A percentile compares a stretch with the other conserved stretches of the same genome.
These are phyloP conservation scores for Benthochromis sp. DNA, from an alignment of 2,113 vertebrate species.

Conservation along the genomic window DNA sequence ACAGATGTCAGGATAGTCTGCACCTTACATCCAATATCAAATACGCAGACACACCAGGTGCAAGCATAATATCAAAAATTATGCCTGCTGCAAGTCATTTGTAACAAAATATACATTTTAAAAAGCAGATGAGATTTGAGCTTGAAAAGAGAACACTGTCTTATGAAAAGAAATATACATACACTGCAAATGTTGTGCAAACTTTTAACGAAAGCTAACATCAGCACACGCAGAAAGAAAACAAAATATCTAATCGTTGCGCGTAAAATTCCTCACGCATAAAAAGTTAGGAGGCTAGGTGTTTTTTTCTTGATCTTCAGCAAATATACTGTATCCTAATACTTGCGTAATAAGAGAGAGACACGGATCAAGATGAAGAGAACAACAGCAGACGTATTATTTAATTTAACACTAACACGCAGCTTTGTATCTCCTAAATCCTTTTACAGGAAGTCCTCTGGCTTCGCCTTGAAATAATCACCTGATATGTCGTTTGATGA, in stretches of 20 bases:
- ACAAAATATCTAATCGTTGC: background rate
- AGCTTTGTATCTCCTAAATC: background rate
- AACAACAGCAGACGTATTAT: background rate
- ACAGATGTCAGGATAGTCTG: background rate
- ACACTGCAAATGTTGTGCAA: background rate
- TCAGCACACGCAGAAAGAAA: background rate
- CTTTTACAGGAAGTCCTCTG: background rate
- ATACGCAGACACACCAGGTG: background rate
- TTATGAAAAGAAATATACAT: background rate
- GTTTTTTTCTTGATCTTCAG: background rate
- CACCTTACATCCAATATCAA: background rate
- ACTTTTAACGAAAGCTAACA: background rate
- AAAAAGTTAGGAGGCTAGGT: background rate
- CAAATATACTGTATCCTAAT: background rate
- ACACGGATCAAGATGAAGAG: background rate
- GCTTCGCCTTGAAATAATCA: background rate
- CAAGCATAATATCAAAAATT: background rate
- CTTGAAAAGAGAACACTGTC: background rate
- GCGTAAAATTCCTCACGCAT: background rate
- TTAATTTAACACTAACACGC: background rate
- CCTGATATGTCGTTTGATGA: background rate
- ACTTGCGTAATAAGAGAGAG: background rate
- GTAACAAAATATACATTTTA: background rate
- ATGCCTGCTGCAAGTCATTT: background rate
- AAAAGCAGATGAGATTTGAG: background rate